These are phyloP conservation scores for Smittia aterrima DNA, from an alignment of 2,888 invertebrate species.

Conservation along the genomic window DNA sequence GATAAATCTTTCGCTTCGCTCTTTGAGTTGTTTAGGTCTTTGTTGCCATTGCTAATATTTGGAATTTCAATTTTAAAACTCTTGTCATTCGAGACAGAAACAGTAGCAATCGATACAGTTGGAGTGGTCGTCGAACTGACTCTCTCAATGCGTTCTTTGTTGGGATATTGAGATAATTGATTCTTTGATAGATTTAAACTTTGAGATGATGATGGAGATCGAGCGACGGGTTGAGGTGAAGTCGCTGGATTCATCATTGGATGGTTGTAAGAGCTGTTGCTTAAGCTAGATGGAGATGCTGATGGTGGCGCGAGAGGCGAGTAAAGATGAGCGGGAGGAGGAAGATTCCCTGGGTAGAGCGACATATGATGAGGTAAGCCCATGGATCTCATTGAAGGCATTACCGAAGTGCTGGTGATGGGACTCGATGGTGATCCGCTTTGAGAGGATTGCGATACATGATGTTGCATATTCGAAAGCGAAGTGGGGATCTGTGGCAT, in stretches of 20 bases:
- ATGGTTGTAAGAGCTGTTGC: slow-evolving; percentile 31
- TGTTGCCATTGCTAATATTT: slow-evolving; percentile 26
- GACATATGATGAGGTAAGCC: slow-evolving; percentile 7
- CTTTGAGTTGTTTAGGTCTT: not conserved
- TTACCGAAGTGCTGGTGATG: slow-evolving; percentile 17
- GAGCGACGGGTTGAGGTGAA: slow-evolving; percentile 26
- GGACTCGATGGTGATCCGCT: not conserved
- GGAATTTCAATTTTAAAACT: slow-evolving; percentile 21
- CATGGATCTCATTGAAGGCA: not conserved
- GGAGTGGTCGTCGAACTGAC: not conserved
- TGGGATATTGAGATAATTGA: slow-evolving; percentile 11
- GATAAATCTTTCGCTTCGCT: not conserved
- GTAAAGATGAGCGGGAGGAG: slow-evolving; percentile 40
- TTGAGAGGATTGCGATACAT: slow-evolving; percentile 13
- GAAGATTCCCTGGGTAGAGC: slow-evolving; percentile 4
- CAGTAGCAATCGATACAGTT: not conserved
- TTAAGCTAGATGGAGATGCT: slow-evolving; percentile 29
- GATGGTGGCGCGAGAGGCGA: slow-evolving; percentile 28
- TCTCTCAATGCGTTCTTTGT: not conserved
- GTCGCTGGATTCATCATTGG: slow-evolving; percentile 17
- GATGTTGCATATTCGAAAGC: slow-evolving; percentile 12
- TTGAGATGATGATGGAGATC: slow-evolving; percentile 21
- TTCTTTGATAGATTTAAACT: slow-evolving; percentile 32
- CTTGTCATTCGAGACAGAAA: not conserved
- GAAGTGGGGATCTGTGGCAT: slow-evolving; percentile 27